These are phyloP conservation scores for Coregonus clupeaformis DNA, from an alignment of 2,113 vertebrate species.

Conservation along the genomic window DNA sequence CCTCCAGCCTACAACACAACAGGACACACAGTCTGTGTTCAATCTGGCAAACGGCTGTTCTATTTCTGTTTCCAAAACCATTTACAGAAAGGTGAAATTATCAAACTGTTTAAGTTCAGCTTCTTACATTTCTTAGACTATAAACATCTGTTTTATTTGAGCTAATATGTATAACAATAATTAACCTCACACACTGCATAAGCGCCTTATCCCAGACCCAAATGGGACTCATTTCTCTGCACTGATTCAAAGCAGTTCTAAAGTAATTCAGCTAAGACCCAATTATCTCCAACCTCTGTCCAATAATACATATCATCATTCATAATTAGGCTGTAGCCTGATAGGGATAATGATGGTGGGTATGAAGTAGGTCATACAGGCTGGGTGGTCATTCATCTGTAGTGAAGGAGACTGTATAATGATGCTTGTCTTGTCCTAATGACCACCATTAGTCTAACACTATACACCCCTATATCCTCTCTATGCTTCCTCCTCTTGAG, in stretches of 20 bases:
- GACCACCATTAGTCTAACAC: background rate
- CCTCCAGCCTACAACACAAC: slow-evolving; percentile 18
- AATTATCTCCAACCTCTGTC: background rate
- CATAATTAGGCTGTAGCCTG: background rate
- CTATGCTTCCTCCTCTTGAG: background rate
- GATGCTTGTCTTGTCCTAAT: slow-evolving; percentile 4
- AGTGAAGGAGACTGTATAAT: background rate
- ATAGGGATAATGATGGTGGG: background rate
- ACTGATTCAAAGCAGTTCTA: background rate
- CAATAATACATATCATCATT: background rate
- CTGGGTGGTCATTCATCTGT: background rate
- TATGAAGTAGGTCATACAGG: background rate
- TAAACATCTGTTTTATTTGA: background rate
- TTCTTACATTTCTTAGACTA: background rate
- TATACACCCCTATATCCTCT: background rate
- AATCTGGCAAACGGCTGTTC: background rate
- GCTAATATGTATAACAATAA: background rate
- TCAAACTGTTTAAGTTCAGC: background rate
- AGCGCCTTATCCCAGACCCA: background rate
- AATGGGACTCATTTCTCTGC: background rate
- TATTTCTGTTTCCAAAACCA: background rate
- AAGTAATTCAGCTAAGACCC: background rate
- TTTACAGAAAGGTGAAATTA: background rate
- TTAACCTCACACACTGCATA: background rate
- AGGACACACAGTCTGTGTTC: background rate